Evolutionary conservation across 2,888 invertebrate species (phyloP), one percentile per base, ranked within the genome.

Genomic region (Tromatobia lineatoria): DNA sequence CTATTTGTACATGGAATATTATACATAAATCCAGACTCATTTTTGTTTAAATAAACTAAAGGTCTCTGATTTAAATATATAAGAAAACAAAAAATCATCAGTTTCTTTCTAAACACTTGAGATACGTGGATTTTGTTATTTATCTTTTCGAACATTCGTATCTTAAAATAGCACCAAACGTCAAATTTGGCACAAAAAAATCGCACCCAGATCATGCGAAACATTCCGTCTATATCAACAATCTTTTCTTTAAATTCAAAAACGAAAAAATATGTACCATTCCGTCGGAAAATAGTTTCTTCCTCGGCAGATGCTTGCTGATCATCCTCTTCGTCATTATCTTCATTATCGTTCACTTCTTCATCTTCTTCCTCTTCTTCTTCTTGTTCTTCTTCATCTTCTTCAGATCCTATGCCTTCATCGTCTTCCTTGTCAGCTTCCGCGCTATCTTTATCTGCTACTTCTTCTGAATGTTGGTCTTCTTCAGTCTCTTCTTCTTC

Each of bases 401-500:
- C 89, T 34, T 88, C 82, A 38, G 84, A 80, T 6, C 67, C 84
- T 61, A 85, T 77, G 11, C 77, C 93, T 82, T 94, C 93, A 15
- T 93, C 91, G 29, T 94, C 89, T 47, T 93, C 90, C 15, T 73
- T 61, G 6, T 67, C 70, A 25, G 67, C 84, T 80, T 88, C 87
- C 54, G 84, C 78, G 8, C 80, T 82, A 7, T 84, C 85, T 59
- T 83, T 74, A 67, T 93, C 93, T 25, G 94, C 89, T 0, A 92
- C 91, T 64, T 64, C 64, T 64, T 64, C 64, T 11, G 64, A 64
- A 67, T 67, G 67, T 6, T 67, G 23, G 91, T 64, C 93, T 92
- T 87, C 91, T 91, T 75, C 91, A 88, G 78, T 91, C 89, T 90
- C 90, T 80, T 91, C 90, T 13, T 92, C 29, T 13, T 92, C 29